These are phyloP conservation scores for Amblyopsis rosae DNA, from an alignment of 2,113 vertebrate genomes.

Conservation along the genomic window DNA sequence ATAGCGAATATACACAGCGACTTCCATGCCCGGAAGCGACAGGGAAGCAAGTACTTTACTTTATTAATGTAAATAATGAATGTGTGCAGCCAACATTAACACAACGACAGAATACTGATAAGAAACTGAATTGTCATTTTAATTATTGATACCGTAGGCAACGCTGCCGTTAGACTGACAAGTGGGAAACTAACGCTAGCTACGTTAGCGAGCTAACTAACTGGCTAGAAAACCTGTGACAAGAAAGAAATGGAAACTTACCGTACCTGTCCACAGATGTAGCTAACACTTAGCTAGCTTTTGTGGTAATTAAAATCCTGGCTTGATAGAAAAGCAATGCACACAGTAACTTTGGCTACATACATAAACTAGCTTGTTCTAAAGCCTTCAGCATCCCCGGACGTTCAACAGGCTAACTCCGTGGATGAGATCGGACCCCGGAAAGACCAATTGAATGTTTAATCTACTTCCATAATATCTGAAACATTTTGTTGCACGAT, in stretches of 20 bases:
- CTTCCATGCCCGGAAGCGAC: too few species aligned
- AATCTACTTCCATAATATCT: conserved; percentile 33
- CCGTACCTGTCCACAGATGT: conserved; percentile 56
- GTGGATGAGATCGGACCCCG: conserved; percentile 48
- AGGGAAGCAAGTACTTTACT: too few species aligned
- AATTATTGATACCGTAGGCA: conserved; percentile 33
- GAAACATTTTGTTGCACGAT: conserved; percentile 12
- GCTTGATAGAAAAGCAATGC: background rate
- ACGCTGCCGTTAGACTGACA: conserved; percentile 3
- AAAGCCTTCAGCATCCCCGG: conserved; percentile 3
- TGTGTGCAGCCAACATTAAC: too few species aligned
- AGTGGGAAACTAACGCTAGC: background rate
- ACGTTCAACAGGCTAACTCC: background rate
- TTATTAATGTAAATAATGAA: too few species aligned
- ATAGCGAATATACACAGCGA: too few species aligned
- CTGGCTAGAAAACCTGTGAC: background rate
- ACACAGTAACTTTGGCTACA: conserved; percentile 8
- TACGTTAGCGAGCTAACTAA: background rate
- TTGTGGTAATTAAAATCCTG: conserved; percentile 8
- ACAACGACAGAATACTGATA: too few species aligned
- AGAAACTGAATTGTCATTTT: background rate
- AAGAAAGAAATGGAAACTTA: conserved; percentile 15
- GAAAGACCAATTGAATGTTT: conserved; percentile 45
- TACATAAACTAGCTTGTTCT: background rate
- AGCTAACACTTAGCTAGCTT: conserved; percentile 61